A percentile compares a stretch with the other conserved stretches of the same genome.
These are phyloP conservation scores for Xestia xanthographa DNA, from an alignment of 2,888 invertebrate genomes.

Conservation along the genomic window DNA sequence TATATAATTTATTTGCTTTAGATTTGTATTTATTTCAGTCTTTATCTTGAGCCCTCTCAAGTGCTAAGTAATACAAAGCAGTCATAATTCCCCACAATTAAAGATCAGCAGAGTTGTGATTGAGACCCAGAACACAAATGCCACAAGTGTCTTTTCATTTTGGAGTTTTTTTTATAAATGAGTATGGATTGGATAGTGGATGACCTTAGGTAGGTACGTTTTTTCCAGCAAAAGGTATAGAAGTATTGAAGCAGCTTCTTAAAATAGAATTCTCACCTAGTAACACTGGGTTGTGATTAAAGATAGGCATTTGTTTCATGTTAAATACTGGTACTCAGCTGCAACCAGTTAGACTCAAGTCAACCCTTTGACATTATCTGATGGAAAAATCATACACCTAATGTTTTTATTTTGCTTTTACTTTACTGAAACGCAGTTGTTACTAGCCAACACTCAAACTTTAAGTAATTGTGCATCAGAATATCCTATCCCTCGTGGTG, in stretches of 20 bases:
- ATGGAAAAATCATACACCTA: background rate
- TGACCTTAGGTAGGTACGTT: background rate
- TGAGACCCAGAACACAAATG: background rate
- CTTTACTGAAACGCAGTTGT: background rate
- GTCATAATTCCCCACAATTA: background rate
- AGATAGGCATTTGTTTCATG: background rate
- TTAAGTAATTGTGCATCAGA: background rate
- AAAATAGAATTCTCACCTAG: background rate
- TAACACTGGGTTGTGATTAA: background rate
- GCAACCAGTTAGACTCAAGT: background rate
- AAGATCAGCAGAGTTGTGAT: background rate
- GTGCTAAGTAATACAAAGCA: background rate
- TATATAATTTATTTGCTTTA: background rate
- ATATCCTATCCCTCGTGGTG: background rate
- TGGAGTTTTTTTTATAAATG: background rate
- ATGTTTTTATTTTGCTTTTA: background rate
- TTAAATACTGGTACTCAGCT: background rate
- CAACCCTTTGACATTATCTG: background rate
- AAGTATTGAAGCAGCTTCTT: background rate
- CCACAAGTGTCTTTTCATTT: conserved; percentile 4
- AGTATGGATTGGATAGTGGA: background rate
- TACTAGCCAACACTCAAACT: background rate
- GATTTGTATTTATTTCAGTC: background rate
- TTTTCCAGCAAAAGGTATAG: background rate
- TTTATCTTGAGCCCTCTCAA: background rate